Base-by-base conservation (phyloP, 2,888 invertebrate species). In the Spicauda simplicius region DNA sequence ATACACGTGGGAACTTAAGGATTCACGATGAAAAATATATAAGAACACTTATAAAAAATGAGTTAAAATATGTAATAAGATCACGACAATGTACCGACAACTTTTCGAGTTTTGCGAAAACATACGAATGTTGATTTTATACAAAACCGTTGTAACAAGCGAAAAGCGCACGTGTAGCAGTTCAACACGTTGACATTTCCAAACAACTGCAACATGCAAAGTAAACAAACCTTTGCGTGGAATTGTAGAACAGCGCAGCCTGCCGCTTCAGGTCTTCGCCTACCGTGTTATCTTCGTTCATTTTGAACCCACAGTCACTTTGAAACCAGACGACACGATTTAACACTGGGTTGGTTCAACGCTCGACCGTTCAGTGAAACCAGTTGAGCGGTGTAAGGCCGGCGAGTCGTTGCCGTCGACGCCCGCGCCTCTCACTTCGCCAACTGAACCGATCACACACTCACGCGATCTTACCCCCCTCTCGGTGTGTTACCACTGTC, bases 191-290 rank as follows among this genome's bases (percentile, higher is more conserved):
- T 64, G 57, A 53, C 53, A 58, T 20, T 53, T 64, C 16, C n/a
- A 18, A 50, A 50, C 30, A 45, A 19, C 12, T 19, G 10, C 30
- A 56, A 33, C 16, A 37, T 12, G 11, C 52, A 37, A 57, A 41
- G 41, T 70, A 74, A 81, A 84, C 87, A 74, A 80, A 92, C 92
- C 92, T 91, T 77, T 88, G 84, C 25, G 91, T 91, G 10, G 92
- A 85, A 76, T 93, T 91, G 78, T 93, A 93, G 77, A 91, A 92
- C 87, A 91, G 84, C 58, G 92, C 92, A 3, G 92, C 92, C 72
- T 93, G 91, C 70, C 92, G 80, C 76, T 93, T 93, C 78, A 93
- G 75, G 70, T 93, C 92, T 57, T 90, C 89, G 63, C 85, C 80
- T 18, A 92, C 87, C 1, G 88, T 75, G 74, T 87, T 91, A 69